phyloP scores from a whole-genome alignment of 2,888 invertebrate species.

The Drosophila anomelani region DNA sequence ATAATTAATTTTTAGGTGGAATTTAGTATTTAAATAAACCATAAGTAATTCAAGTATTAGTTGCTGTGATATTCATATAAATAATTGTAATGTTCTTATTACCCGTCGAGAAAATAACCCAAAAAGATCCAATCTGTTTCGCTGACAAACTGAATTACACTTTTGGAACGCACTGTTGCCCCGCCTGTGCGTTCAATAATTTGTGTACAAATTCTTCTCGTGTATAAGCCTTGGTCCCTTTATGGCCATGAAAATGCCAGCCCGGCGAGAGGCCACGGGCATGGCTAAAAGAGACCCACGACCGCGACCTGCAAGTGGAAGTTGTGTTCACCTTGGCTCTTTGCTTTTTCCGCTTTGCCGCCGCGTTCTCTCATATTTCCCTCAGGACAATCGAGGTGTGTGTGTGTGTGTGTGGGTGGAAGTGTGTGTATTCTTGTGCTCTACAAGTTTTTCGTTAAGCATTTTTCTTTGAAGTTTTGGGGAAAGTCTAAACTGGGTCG shows the following conservation, averaged over 20 bases:
- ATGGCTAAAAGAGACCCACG: conserved; percentile 23
- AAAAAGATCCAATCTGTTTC: conserved; percentile 6
- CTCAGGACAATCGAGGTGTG: conserved; percentile 66
- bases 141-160: conserved; percentile 5
- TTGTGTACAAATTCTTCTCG: conserved; percentile 69
- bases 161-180: conserved; percentile 36
- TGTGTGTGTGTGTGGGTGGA: conserved; percentile 10
- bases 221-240: conserved; percentile 60
- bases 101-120: neutral
- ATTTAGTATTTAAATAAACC: neutral
- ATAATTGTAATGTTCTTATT: too few relatives aligned
- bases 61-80: too few relatives aligned
- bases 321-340: conserved; percentile 46
- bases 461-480: conserved; percentile 43
- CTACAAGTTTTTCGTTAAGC: conserved; percentile 44
- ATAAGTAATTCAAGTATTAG: too few relatives aligned
- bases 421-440: conserved; percentile 18
- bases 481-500: conserved; percentile 22
- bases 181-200: conserved; percentile 72
- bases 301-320: conserved; percentile 34
- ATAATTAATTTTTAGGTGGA: neutral
- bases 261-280: conserved; percentile 28
- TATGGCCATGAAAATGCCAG: conserved; percentile 73
- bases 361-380: conserved; percentile 74
- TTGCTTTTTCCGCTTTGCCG: conserved; percentile 56